Conservation (phyloP, 2,113 vertebrate species). For the Pterophyllum scalare region DNA sequence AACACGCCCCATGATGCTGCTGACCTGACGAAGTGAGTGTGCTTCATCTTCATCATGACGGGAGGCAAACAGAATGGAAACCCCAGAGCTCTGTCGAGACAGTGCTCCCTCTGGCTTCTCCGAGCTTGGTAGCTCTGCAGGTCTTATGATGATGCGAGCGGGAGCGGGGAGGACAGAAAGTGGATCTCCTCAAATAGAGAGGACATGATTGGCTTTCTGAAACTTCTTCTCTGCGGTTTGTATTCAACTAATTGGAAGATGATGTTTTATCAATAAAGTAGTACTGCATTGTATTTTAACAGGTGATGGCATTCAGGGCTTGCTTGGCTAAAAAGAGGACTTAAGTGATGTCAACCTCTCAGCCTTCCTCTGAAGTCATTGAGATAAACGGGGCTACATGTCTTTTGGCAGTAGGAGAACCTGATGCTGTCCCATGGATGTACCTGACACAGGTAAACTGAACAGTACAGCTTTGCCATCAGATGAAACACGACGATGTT, state of each 20-base stretch:
- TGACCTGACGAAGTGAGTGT: too few relatives aligned
- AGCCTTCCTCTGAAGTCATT: slow-evolving; percentile 87
- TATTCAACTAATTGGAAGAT: too few relatives aligned
- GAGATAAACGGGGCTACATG: slow-evolving; percentile 85
- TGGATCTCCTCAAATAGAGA: slow-evolving; percentile 62
- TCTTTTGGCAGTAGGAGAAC: slow-evolving; percentile 73
- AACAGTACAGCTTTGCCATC: slow-evolving; percentile 73
- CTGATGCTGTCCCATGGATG: slow-evolving; percentile 81
- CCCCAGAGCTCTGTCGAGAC: too few relatives aligned
- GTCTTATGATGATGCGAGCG: too few relatives aligned
- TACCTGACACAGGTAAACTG: slow-evolving; percentile 85
- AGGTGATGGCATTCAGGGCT: slow-evolving; percentile 62
- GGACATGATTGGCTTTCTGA: slow-evolving; percentile 54
- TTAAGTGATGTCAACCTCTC: slow-evolving; percentile 80
- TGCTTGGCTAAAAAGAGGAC: slow-evolving; percentile 77
- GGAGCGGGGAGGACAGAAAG: too few relatives aligned
- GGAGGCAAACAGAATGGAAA: too few relatives aligned
- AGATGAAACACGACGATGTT: slow-evolving; percentile 75
- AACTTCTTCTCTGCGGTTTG: too few relatives aligned
- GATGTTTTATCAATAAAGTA: slow-evolving; percentile 77
- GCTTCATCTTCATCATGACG: too few relatives aligned
- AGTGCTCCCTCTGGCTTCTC: too few relatives aligned
- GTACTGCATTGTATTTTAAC: slow-evolving; percentile 79
- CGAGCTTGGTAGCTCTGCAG: too few relatives aligned
- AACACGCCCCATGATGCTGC: too few relatives aligned